These are phyloP conservation scores for Anoncus sp. DNA, from an alignment of 2,888 invertebrate genomes.

Conservation along the genomic window DNA sequence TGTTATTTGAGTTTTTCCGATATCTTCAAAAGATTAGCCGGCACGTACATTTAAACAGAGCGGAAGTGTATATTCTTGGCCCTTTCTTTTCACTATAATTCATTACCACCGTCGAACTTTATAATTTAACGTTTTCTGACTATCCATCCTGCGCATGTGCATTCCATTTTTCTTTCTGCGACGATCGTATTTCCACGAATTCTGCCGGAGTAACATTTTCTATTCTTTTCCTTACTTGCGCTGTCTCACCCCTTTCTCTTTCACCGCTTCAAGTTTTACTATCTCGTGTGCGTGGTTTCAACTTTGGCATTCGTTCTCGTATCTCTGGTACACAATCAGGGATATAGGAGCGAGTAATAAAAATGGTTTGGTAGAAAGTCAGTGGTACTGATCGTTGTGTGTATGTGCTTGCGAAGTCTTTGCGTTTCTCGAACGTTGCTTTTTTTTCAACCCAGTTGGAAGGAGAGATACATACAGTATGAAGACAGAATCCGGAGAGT, in stretches of 20 bases:
- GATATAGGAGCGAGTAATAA: neutral
- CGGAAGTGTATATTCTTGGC: neutral
- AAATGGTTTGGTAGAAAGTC: neutral
- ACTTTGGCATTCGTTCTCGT: slow-evolving; percentile 44
- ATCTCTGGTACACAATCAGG: slow-evolving; percentile 43
- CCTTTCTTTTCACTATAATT: neutral
- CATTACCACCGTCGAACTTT: slow-evolving; percentile 31
- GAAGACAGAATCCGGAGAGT: slow-evolving; percentile 11
- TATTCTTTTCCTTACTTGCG: neutral
- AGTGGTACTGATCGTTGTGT: slow-evolving; percentile 20
- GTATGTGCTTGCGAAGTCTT: slow-evolving; percentile 19
- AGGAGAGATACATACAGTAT: neutral
- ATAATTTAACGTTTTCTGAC: neutral
- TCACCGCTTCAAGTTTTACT: neutral
- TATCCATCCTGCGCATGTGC: slow-evolving; percentile 12
- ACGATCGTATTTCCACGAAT: slow-evolving; percentile 34
- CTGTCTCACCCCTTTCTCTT: no score
- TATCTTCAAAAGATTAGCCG: no score
- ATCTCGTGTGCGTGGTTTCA: slow-evolving; percentile 18
- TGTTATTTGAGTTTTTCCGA: no score
- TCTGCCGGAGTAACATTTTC: neutral
- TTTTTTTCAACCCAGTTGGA: slow-evolving; percentile 10
- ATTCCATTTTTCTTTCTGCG: neutral
- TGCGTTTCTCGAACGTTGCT: slow-evolving; percentile 19
- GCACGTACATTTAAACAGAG: no score